Evolutionary conservation across 2,797 vertebrate species (phyloP), one percentile per base, ranked within the genome.

Genomic region (Leptoclinus maculatus): DNA sequence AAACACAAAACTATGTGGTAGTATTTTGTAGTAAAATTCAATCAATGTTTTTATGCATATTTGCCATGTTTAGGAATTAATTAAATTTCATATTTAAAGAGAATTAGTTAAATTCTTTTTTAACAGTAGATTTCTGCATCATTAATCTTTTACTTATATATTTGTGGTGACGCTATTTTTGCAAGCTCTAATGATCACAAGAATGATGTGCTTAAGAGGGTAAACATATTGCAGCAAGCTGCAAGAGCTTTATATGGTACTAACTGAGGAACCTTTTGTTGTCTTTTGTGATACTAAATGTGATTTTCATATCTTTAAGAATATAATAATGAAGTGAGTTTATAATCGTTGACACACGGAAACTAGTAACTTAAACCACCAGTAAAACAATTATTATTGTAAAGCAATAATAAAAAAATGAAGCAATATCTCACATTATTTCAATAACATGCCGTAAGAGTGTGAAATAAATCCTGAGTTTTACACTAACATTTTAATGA

Each of bases 121-220:
- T 59, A 21, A 68, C 63, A 54, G 39, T 51, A 38, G 51, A 71
- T 79, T 74, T 83, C 34, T 66, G 65, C 66, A 69, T 79, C 76
- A 74, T 86, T 47, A 78, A 66, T 78, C 59, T 19, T 81, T 79
- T 69, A 76, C 56, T 82, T 78, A 54, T 62, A 74, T 73, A 16
- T 82, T 64, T 84, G 66, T 56, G n/a, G 16, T 47, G 73, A 16
- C 64, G 75, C 76, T 92, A 85, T 92, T 90, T 91, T 87, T 86
- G 39, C 76, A 34, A 2, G 32, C 32, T 34, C 32, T 7, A 34
- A 34, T 34, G 32, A 7, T 87, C 74, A 87, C 58, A 89, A 74
- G 39, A 79, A 79, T 67, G 21, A 71, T 27, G 53, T 66, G 64
- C 79, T 86, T 83, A 62, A 74, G 67, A 80, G 27, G 85, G 88